Evolutionary conservation across 2,888 invertebrate genomes (phyloP).

Genomic region (Nemapogon koenigi): DNA sequence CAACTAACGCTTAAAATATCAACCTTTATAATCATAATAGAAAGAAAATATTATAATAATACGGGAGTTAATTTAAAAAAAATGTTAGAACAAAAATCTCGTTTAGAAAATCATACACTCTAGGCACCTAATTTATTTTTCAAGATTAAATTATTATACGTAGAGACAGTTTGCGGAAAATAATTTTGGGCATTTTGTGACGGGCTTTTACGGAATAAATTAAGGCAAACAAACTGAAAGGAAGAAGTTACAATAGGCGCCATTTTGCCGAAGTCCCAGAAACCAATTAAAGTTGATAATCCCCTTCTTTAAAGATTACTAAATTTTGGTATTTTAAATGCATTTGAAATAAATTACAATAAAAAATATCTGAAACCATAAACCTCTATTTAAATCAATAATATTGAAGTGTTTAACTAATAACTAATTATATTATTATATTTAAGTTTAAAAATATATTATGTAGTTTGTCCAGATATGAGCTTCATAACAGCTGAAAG

Average conservation of each 20-base stretch:
- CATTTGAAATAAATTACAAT: too few species aligned
- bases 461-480: too few species aligned
- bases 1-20: too few species aligned
- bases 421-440: too few species aligned
- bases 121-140: constrained; percentile 1
- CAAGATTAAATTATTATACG: constrained; percentile 4
- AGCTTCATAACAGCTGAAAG: too few species aligned
- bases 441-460: too few species aligned
- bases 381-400: too few species aligned
- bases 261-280: constrained; percentile 32
- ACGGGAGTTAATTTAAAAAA: too few species aligned
- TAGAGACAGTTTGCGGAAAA: constrained; percentile 4
- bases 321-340: constrained; percentile 34
- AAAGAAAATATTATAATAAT: too few species aligned
- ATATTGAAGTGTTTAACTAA: too few species aligned
- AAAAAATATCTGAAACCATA: too few species aligned
- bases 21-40: too few species aligned
- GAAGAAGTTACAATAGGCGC: constrained; percentile 31
- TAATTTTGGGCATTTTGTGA: constrained; percentile 17
- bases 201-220: constrained; percentile 17
- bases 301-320: constrained; percentile 28
- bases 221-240: constrained; percentile 23
- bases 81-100: not conserved
- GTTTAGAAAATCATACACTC: not conserved
- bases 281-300: constrained; percentile 59